These are phyloP conservation scores for Rambutsinella grinnellia DNA, from an alignment of 2,888 invertebrate genomes.

Conservation along the genomic window DNA sequence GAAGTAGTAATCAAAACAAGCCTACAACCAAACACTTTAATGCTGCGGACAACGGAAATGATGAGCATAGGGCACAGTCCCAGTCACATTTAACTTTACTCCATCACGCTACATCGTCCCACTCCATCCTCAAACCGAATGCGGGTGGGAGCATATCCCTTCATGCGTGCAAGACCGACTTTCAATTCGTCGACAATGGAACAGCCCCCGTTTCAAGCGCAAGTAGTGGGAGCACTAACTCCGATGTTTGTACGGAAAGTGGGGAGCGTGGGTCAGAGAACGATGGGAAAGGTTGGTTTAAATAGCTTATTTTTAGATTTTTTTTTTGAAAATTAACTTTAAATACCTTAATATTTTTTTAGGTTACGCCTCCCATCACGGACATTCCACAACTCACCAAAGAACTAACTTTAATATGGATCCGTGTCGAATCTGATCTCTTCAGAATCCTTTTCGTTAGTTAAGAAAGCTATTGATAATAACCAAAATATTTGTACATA, in stretches of 20 bases:
- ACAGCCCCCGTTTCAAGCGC: slow-evolving; percentile 36
- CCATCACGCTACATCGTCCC: slow-evolving; percentile 28
- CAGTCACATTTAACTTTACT: slow-evolving; percentile 30
- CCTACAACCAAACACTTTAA: neutral
- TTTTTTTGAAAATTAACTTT: neutral
- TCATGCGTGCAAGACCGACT: slow-evolving; percentile 21
- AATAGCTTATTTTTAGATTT: no score
- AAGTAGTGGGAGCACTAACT: slow-evolving; percentile 36
- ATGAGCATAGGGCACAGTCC: slow-evolving; percentile 31
- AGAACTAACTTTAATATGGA: slow-evolving; percentile 33
- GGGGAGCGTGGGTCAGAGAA: neutral
- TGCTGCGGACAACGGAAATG: slow-evolving; percentile 28
- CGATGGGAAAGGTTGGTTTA: neutral
- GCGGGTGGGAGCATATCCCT: slow-evolving; percentile 28
- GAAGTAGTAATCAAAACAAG: slow-evolving; percentile 27
- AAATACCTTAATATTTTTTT: no score
- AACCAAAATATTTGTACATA: no score
- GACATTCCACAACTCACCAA: slow-evolving; percentile 27
- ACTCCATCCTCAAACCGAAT: slow-evolving; percentile 35
- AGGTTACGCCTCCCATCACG: no score
- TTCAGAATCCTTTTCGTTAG: no score
- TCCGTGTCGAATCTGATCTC: slow-evolving; percentile 46
- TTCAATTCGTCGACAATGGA: slow-evolving; percentile 29
- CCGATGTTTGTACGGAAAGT: slow-evolving; percentile 22
- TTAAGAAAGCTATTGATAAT: no score